Percentiles rank a stretch among this genome's conserved stretches.
Evolutionary conservation across 30 jellyfish, hydroid and myxozoan species (phyloP).

Genomic region (Turritopsis rubra): DNA sequence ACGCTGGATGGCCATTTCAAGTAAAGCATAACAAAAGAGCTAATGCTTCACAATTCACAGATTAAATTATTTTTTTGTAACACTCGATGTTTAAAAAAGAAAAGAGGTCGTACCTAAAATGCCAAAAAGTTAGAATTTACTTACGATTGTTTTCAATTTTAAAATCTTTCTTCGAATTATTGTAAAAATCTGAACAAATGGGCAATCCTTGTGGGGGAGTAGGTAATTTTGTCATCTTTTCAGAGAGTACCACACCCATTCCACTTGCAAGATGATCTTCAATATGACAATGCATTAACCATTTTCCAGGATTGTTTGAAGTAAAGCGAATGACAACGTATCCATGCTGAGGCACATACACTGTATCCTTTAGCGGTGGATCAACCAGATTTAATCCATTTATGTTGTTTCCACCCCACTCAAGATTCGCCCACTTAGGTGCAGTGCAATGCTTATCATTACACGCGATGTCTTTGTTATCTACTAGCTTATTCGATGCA

Average conservation of each 20-base stretch:
- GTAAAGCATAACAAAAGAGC: too few species aligned
- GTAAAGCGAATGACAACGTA: not conserved
- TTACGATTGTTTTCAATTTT: not conserved
- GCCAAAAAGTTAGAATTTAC: not conserved
- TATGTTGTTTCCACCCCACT: constrained; percentile 50
- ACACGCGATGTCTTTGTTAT: constrained; percentile 48
- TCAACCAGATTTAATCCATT: constrained; percentile 64
- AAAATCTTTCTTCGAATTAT: not conserved
- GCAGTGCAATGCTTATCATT: constrained; percentile 66
- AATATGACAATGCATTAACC: not conserved
- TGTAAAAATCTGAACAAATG: not conserved
- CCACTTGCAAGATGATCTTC: not conserved
- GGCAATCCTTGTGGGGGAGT: not conserved
- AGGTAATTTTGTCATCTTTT: not conserved
- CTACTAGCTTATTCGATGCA: constrained; percentile 25
- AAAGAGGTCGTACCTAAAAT: too few species aligned
- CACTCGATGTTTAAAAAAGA: too few species aligned
- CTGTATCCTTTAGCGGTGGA: constrained; percentile 78
- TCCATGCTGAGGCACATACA: constrained; percentile 39
- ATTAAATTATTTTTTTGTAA: too few species aligned
- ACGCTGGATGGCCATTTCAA: too few species aligned
- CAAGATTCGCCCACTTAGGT: constrained; percentile 47
- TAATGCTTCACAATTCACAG: too few species aligned
- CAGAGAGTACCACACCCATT: not conserved
- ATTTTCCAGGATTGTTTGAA: not conserved